Evolutionary conservation across 2,113 vertebrate genomes (phyloP).

Genomic region (Pagrus major): DNA sequence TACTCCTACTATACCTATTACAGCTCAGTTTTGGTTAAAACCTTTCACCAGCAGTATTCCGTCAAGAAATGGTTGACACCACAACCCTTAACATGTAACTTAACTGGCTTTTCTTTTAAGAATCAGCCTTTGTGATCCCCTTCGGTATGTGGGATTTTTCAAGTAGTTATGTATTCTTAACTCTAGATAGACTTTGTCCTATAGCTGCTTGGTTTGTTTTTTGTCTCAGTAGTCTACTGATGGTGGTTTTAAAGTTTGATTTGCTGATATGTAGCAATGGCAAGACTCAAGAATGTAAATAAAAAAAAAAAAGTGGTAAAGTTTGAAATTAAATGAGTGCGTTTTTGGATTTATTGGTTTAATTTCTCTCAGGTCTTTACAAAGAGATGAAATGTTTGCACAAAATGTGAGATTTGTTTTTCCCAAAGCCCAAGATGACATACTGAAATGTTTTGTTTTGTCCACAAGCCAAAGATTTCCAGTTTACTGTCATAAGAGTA

Average conservation of each 20-base stretch:
- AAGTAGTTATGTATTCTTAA: constrained; percentile 12
- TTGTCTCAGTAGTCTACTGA: constrained; percentile 74
- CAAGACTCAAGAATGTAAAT: constrained; percentile 88
- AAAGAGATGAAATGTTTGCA: background rate
- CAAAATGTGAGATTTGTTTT: too few species aligned
- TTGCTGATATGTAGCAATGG: constrained; percentile 78
- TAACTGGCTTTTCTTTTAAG: constrained; percentile 17
- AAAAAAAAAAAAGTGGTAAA: constrained; percentile 85
- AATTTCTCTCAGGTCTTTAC: background rate
- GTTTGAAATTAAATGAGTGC: constrained; percentile 26
- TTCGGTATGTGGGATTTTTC: constrained; percentile 15
- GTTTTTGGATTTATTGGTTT: constrained; percentile 21
- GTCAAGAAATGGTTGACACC: constrained; percentile 31
- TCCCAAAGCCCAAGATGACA: too few species aligned
- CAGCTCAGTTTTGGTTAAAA: constrained; percentile 41
- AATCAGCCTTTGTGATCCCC: constrained; percentile 12
- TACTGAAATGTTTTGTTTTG: too few species aligned
- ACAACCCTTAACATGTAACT: constrained; percentile 15
- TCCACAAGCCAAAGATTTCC: too few species aligned
- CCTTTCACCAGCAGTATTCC: constrained; percentile 76
- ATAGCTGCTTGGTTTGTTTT: constrained; percentile 22
- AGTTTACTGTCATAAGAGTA: too few species aligned
- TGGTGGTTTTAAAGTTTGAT: constrained; percentile 81
- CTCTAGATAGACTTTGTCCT: constrained; percentile 4
- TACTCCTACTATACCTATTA: background rate